Conservation (phyloP, 2,888 invertebrate genomes). For the Tuta absoluta region DNA sequence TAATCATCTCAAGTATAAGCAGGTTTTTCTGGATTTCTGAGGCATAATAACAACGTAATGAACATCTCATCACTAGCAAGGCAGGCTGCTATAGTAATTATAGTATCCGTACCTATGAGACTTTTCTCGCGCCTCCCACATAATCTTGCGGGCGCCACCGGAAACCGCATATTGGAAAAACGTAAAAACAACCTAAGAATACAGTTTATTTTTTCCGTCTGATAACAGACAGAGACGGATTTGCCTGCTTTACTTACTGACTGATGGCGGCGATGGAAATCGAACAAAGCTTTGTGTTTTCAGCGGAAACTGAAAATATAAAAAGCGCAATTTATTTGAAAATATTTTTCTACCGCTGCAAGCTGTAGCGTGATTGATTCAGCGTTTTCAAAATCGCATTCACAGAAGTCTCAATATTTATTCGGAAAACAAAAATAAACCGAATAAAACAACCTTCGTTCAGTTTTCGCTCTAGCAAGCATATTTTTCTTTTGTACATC, state of each 20-base stretch:
- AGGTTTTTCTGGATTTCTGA: background rate
- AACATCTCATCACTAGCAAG: background rate
- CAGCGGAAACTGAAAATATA: background rate
- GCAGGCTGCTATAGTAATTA: background rate
- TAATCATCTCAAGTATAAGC: background rate
- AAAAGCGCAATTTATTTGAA: background rate
- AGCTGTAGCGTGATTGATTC: conserved; percentile 4
- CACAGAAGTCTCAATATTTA: conserved; percentile 11
- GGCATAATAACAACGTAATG: background rate
- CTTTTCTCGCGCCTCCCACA: conserved; percentile 1
- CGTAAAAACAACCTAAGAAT: conserved; percentile 7
- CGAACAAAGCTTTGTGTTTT: background rate
- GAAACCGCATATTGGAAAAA: conserved; percentile 1
- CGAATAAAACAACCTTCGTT: background rate
- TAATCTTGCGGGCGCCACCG: conserved; percentile 11
- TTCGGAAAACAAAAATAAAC: background rate
- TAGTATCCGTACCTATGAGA: conserved; percentile 5
- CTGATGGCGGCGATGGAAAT: background rate
- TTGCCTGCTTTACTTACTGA: background rate
- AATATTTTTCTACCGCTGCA: background rate
- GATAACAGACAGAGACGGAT: conserved; percentile 16
- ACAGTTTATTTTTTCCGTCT: conserved; percentile 7
- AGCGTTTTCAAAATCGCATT: background rate
- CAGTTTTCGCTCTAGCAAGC: conserved; percentile 1
- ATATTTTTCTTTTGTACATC: background rate